Conservation (phyloP, 1,140 invertebrate species). For the Ganaspis sp. region DNA sequence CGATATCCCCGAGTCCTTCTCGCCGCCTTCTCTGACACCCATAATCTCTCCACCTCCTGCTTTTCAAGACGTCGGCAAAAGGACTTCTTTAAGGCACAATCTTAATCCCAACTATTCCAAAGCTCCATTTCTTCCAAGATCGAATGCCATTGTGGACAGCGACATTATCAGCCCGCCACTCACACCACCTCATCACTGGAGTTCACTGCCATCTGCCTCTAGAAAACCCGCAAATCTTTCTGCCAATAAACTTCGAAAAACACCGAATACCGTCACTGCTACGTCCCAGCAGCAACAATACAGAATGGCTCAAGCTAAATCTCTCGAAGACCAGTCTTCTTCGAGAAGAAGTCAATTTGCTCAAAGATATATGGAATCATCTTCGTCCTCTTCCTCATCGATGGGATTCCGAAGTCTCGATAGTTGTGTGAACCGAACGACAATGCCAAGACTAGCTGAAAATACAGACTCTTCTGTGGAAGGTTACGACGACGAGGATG, state of each 20-base stretch:
- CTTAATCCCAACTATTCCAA: slow-evolving; percentile 66
- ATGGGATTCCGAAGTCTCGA: slow-evolving; percentile 79
- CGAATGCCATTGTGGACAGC: slow-evolving; percentile 78
- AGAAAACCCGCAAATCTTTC: slow-evolving; percentile 50
- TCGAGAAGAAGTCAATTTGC: slow-evolving; percentile 75
- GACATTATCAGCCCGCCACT: slow-evolving; percentile 77
- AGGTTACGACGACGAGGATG: slow-evolving; percentile 78
- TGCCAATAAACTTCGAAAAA: slow-evolving; percentile 55
- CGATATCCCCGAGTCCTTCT: slow-evolving; percentile 74
- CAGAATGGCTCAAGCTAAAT: slow-evolving; percentile 77
- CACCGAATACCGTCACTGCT: slow-evolving; percentile 29
- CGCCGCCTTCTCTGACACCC: slow-evolving; percentile 78
- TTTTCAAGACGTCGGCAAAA: slow-evolving; percentile 77
- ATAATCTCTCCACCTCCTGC: slow-evolving; percentile 81
- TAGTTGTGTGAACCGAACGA: slow-evolving; percentile 71
- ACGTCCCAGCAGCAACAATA: slow-evolving; percentile 63
- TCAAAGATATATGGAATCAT: slow-evolving; percentile 77
- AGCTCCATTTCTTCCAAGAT: slow-evolving; percentile 76
- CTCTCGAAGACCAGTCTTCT: slow-evolving; percentile 77
- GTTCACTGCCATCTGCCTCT: slow-evolving; percentile 61
- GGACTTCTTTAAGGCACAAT: slow-evolving; percentile 59
- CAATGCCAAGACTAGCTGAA: slow-evolving; percentile 78
- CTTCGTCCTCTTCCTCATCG: slow-evolving; percentile 78
- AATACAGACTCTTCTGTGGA: slow-evolving; percentile 79
- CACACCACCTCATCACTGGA: slow-evolving; percentile 70